Percentiles rank a stretch among this genome's conserved stretches.
These are phyloP conservation scores for Psilopsiagon aurifrons DNA, from an alignment of 2,113 vertebrate genomes.

Conservation along the genomic window DNA sequence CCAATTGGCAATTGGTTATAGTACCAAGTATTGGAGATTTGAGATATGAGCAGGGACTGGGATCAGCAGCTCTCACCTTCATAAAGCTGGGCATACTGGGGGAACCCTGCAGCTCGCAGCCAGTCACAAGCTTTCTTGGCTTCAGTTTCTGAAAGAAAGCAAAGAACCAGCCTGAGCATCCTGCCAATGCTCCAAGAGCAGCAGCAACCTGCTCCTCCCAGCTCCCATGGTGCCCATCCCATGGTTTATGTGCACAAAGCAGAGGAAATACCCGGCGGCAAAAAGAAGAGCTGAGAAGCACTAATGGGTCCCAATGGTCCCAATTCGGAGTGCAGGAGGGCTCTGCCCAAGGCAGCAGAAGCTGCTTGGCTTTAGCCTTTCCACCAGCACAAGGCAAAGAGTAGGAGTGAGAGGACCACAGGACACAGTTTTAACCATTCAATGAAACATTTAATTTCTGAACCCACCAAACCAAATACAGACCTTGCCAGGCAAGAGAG, in stretches of 20 bases:
- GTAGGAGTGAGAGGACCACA: rapidly evolving
- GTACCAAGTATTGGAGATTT: neutral
- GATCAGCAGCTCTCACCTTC: conserved; percentile 79
- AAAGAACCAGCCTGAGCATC: neutral
- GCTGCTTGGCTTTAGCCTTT: neutral
- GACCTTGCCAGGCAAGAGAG: neutral
- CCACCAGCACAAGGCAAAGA: neutral
- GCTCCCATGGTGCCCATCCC: rapidly evolving
- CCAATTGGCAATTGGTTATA: neutral
- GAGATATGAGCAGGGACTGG: neutral
- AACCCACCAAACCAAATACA: neutral
- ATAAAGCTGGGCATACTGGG: conserved; percentile 88
- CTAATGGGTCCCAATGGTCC: neutral
- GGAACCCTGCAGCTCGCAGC: conserved; percentile 88
- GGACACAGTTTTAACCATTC: neutral
- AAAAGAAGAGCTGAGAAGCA: rapidly evolving
- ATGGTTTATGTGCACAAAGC: rapidly evolving
- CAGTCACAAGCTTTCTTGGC: conserved; percentile 86
- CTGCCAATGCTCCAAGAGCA: rapidly evolving
- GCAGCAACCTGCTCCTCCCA: neutral
- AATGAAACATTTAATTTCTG: neutral
- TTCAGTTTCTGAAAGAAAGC: conserved; percentile 79
- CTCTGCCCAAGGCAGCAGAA: neutral
- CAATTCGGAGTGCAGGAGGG: rapidly evolving
- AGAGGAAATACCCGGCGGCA: rapidly evolving